Evolutionary conservation across 2,888 invertebrate species (phyloP).

Genomic region (Thecocarcelia acutangulata): DNA sequence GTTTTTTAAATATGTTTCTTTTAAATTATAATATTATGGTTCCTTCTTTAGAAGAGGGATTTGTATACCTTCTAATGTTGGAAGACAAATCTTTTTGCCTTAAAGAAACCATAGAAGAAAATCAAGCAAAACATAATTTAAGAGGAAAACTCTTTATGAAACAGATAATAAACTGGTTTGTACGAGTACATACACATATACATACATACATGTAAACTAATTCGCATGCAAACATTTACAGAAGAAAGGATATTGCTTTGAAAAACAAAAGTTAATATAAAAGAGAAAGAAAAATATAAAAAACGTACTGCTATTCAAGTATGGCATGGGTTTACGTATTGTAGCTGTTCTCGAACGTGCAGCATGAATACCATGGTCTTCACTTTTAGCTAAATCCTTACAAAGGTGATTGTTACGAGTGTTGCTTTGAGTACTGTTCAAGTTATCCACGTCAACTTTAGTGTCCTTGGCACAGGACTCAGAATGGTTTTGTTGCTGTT

Average conservation of each 20-base stretch:
- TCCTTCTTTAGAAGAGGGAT: not conserved
- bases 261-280: not conserved
- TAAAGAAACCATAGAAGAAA: slow-evolving; percentile 6
- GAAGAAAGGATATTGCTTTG: no score
- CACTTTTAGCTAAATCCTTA: slow-evolving; percentile 51
- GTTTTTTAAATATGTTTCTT: not conserved
- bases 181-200: not conserved
- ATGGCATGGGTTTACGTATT: slow-evolving; percentile 78
- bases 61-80: not conserved
- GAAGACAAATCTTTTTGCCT: not conserved
- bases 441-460: slow-evolving; percentile 13
- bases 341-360: slow-evolving; percentile 77
- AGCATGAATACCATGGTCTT: slow-evolving; percentile 75
- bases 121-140: slow-evolving; percentile 10
- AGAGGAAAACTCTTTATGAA: not conserved
- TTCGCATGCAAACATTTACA: not conserved
- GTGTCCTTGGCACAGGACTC: not conserved
- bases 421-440: slow-evolving; percentile 26
- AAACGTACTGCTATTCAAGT: slow-evolving; percentile 78
- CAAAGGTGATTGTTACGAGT: slow-evolving; percentile 51
- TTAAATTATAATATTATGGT: not conserved
- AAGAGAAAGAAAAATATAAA: not conserved
- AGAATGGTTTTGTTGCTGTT: slow-evolving; percentile 19
- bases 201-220: not conserved
- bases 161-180: not conserved